These are phyloP conservation scores for Rapana venosa DNA, from an alignment of 2,888 invertebrate species.

Conservation along the genomic window DNA sequence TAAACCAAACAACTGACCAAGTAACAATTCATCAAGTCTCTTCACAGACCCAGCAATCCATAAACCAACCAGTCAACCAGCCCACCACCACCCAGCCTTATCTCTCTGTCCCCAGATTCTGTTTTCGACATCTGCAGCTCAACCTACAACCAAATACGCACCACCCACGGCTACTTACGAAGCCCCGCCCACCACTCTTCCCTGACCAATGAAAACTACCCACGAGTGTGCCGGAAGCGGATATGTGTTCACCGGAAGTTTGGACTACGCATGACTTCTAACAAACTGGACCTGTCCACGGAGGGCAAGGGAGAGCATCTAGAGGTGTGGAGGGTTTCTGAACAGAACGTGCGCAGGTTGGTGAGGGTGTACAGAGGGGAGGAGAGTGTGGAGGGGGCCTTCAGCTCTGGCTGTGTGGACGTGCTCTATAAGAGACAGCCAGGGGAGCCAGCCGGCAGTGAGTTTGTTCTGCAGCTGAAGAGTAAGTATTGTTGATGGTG, in stretches of 20 bases:
- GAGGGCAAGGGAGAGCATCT: constrained; percentile 41
- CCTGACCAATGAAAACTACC: constrained; percentile 33
- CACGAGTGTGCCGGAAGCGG: constrained; percentile 43
- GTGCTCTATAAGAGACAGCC: constrained; percentile 39
- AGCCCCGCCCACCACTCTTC: constrained; percentile 48
- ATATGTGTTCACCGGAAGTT: constrained; percentile 44
- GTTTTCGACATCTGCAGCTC: constrained; percentile 47
- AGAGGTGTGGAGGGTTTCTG: constrained; percentile 33
- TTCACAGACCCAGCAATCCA: too few relatives aligned
- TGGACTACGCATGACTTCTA: constrained; percentile 44
- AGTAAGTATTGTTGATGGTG: constrained; percentile 39
- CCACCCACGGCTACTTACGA: constrained; percentile 38
- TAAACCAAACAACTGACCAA: not conserved
- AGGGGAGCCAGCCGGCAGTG: constrained; percentile 34
- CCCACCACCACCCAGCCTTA: not conserved
- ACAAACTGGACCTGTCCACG: constrained; percentile 43
- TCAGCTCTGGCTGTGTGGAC: constrained; percentile 39
- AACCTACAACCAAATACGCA: constrained; percentile 24
- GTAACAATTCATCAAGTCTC: not conserved
- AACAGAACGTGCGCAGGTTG: not conserved
- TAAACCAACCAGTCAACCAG: not conserved
- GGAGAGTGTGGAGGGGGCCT: constrained; percentile 13
- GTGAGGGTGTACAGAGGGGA: constrained; percentile 1
- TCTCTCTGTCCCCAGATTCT: constrained; percentile 36
- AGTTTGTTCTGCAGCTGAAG: constrained; percentile 46